These are phyloP conservation scores for Atherinomorus stipes DNA, from an alignment of 2,113 vertebrate genomes.

Conservation along the genomic window DNA sequence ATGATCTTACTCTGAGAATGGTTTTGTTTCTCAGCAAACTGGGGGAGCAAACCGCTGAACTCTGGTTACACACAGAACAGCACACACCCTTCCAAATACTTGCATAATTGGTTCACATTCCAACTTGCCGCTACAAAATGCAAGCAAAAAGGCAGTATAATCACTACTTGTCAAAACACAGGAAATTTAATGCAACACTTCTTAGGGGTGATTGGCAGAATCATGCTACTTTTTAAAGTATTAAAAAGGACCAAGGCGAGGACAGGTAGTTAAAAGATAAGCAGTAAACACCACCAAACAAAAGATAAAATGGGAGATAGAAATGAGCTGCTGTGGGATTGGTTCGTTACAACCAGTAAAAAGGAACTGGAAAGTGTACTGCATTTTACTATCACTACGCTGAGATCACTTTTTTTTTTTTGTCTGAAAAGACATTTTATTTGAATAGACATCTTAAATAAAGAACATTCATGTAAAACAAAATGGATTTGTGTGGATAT, in stretches of 20 bases:
- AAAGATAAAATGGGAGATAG: not conserved
- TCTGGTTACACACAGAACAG: constrained; percentile 32
- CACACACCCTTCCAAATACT: constrained; percentile 48
- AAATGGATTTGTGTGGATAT: not conserved
- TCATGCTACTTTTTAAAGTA: not conserved
- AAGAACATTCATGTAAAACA: not conserved
- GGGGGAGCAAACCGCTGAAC: constrained; percentile 34
- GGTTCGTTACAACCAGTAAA: too few relatives aligned
- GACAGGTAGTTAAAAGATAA: not conserved
- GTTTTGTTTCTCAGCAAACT: constrained; percentile 45
- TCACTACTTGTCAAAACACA: not conserved
- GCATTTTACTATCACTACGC: too few relatives aligned
- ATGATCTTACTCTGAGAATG: constrained; percentile 52
- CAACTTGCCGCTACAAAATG: constrained; percentile 16
- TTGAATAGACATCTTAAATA: not conserved
- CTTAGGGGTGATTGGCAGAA: not conserved
- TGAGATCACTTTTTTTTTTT: not conserved
- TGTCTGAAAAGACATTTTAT: not conserved
- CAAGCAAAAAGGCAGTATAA: not conserved
- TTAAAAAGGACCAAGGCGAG: too few relatives aligned
- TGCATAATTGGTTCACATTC: constrained; percentile 29
- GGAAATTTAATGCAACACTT: not conserved
- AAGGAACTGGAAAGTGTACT: too few relatives aligned
- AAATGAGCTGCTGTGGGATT: too few relatives aligned
- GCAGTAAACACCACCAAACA: not conserved